phyloP scores from a whole-genome alignment of 2,113 vertebrate species.

The Paraplagusia blochii region DNA sequence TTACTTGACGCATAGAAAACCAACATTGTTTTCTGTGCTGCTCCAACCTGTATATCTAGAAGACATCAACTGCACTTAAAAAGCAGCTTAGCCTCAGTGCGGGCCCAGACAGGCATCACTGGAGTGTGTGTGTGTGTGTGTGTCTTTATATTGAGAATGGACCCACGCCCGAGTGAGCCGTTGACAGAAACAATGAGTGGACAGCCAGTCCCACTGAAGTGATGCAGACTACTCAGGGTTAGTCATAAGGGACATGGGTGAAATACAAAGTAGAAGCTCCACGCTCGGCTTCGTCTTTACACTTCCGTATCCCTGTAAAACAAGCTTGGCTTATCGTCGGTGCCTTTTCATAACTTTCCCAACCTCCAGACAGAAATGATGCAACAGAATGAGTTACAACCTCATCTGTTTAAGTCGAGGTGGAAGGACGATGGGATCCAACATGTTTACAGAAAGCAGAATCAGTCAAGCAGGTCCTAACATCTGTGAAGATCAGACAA shows the following conservation, averaged over 20 bases:
- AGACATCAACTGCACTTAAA: conserved; percentile 21
- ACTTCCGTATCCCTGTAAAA: too few relatives aligned
- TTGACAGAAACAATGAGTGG: conserved; percentile 51
- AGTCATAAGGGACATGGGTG: conserved; percentile 45
- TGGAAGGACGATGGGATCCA: background rate
- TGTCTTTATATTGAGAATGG: conserved; percentile 43
- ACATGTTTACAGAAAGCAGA: conserved; percentile 2
- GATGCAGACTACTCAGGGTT: conserved; percentile 44
- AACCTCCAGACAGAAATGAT: background rate
- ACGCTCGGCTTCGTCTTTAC: conserved; percentile 19
- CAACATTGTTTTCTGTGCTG: background rate
- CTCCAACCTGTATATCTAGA: conserved; percentile 8
- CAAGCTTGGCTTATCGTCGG: background rate
- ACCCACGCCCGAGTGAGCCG: conserved; percentile 46
- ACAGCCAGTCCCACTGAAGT: conserved; percentile 52
- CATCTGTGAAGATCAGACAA: background rate
- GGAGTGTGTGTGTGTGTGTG: conserved; percentile 1
- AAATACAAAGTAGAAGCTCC: conserved; percentile 47
- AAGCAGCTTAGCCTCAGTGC: conserved; percentile 17
- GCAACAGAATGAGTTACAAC: background rate
- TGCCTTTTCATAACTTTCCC: conserved; percentile 16
- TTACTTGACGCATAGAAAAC: conserved; percentile 1
- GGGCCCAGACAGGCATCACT: conserved; percentile 33
- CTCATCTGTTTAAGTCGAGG: background rate
- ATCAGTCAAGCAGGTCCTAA: conserved; percentile 9